phyloP scores from a whole-genome alignment of 1,140 invertebrate genomes.

The Araneus ventricosus region DNA sequence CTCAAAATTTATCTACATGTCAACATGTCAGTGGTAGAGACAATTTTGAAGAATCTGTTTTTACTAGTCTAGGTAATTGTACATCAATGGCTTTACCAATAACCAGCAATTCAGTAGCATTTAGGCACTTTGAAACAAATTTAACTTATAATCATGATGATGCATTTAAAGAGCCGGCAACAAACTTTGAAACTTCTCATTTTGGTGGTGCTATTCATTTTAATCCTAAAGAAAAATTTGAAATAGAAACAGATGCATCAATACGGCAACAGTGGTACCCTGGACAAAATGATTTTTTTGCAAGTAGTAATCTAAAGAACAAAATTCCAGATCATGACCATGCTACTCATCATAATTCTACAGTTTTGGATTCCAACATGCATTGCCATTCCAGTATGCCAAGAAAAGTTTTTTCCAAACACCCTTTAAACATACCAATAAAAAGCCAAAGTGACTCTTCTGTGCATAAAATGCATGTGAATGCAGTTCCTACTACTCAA shows the following conservation, averaged over 20 bases:
- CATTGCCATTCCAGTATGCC: neutral
- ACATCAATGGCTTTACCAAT: conserved; percentile 6
- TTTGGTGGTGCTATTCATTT: neutral
- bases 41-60: neutral
- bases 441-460: conserved; percentile 12
- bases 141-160: neutral
- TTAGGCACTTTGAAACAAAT: too few relatives aligned
- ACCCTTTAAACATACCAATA: neutral
- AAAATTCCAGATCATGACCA: neutral
- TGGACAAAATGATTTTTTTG: neutral
- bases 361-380: neutral
- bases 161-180: neutral
- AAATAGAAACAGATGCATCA: neutral
- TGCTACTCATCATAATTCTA: neutral
- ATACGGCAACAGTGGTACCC: neutral
- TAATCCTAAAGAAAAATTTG: neutral
- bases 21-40: neutral
- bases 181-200: neutral
- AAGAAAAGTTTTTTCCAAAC: neutral
- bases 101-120: neutral
- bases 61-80: neutral
- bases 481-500: neutral
- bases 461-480: neutral
- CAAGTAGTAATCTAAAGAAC: neutral
- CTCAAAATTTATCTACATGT: neutral